Base-by-base conservation (phyloP, 2,888 invertebrate genomes). In the Mactromeris polynyma region DNA sequence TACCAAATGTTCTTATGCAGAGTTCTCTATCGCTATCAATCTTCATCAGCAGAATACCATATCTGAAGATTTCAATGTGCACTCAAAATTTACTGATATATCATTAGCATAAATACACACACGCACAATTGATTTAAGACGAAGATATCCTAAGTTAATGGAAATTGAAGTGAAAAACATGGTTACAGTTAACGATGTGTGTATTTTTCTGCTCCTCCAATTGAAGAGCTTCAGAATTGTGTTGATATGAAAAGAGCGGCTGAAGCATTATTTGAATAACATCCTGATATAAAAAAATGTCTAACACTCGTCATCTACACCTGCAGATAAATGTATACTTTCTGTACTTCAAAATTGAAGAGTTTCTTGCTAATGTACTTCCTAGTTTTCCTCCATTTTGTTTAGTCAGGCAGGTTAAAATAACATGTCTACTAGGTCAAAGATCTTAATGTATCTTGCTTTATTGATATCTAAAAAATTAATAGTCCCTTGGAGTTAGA, bases 311-410 rank as follows among this genome's bases (percentile, higher is more conserved):
- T 26, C 58, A n/a, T n/a, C 26, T 64, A n/a, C 58, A 64, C 58
- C 58, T 64, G 58, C 26, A 64, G 26, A 64, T 64, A 7, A 9
- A 64, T 26, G n/a, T 64, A 26, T 64, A 26, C 36, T 19, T 73
- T 73, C 17, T 73, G 33, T 73, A 73, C 36, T 36, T 33, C 73
- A 73, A 73, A 73, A 36, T 73, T 73, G 73, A 73, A 73, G 73
- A 73, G 73, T 36, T 33, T 33, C 36, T 17, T 33, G 19, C 33
- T 17, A 33, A 36, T 19, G 17, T 73, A 11, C 14, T 26, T n/a
- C 73, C 26, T 17, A 73, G 31, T 36, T 26, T 33, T 17, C 73
- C 73, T 19, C 36, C 14, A 73, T 36, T 73, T 73, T 73, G 73
- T 73, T 73, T 36, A 36, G n/a, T 73, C 19, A 73, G 73, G 36